Conservation (phyloP, 2,113 vertebrate genomes). For the Tenrec ecaudatus region DNA sequence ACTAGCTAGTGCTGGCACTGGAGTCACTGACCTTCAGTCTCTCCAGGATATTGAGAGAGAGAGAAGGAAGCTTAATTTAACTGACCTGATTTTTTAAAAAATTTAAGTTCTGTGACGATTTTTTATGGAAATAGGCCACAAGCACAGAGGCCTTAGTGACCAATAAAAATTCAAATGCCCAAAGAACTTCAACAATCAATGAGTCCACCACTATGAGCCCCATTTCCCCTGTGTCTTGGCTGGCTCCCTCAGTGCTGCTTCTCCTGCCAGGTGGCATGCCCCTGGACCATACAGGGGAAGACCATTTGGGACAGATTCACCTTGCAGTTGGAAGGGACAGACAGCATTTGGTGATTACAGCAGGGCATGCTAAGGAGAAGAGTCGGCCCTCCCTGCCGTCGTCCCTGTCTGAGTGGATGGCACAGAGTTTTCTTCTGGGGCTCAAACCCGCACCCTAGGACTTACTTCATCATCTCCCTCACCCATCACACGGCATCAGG, state of each 20-base stretch:
- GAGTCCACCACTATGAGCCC: neutral
- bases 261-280: neutral
- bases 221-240: neutral
- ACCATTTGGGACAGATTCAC: neutral
- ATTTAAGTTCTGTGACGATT: slow-evolving; percentile 65
- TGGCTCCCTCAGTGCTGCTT: neutral
- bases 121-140: slow-evolving; percentile 63
- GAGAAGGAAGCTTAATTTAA: slow-evolving; percentile 53
- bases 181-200: slow-evolving; percentile 27
- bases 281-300: neutral
- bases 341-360: neutral
- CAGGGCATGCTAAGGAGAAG: neutral
- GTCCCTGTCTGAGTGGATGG: neutral
- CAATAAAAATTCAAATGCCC: slow-evolving; percentile 63
- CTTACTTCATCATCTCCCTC: neutral
- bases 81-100: slow-evolving; percentile 53
- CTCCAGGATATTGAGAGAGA: slow-evolving; percentile 43
- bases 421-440: neutral
- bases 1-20: slow-evolving; percentile 34
- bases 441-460: neutral
- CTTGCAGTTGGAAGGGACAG: neutral
- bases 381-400: neutral
- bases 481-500: neutral
- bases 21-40: slow-evolving; percentile 62
- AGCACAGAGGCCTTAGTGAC: slow-evolving; percentile 55